Evolutionary conservation across 1,140 invertebrate species (phyloP), one percentile per base, ranked within the genome.

Genomic region (Drosophila cardini): DNA sequence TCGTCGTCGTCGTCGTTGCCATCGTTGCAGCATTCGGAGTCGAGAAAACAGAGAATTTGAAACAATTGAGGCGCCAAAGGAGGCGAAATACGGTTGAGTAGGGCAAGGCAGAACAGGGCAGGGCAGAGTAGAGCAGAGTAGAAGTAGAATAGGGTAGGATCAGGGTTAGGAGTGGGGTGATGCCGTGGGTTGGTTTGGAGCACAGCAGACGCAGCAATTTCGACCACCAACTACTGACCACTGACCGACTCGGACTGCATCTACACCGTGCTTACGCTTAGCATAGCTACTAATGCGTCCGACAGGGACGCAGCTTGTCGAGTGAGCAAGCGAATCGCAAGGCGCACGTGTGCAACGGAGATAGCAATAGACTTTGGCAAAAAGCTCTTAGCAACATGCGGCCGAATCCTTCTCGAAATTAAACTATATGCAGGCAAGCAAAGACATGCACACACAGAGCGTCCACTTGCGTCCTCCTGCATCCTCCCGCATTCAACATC

Each of bases 171-270:
- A 4, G 21, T 1, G 21, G 21, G 21, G 21, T 3, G 21, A 0
- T n/a, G n/a, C n/a, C n/a, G 21, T 2, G 21, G 21, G 21, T n/a
- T n/a, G 21, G 3, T 4, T 26, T 3, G 21, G 63, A 50, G 40
- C 63, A 65, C 52, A 68, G 82, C 79, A 83, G 83, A 83, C 83
- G 83, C 83, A 87, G 84, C 73, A 89, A 89, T 87, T 89, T 87
- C 80, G 84, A 87, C 84, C 83, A 89, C 81, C 83, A 89, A 89
- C 83, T 86, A 73, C 83, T 86, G 83, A 86, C 83, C 83, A 87
- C 85, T 73, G 87, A 76, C 83, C 53, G 76, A 83, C 84, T 83
- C 79, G 70, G 64, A 81, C 65, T 73, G 56, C 76, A 78, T 82
- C 76, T 60, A 60, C 62, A 61, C 60, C 68, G 76, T 71, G 61